phyloP scores from a whole-genome alignment of 2,113 vertebrate genomes.

The Cyanoliseus patagonus region DNA sequence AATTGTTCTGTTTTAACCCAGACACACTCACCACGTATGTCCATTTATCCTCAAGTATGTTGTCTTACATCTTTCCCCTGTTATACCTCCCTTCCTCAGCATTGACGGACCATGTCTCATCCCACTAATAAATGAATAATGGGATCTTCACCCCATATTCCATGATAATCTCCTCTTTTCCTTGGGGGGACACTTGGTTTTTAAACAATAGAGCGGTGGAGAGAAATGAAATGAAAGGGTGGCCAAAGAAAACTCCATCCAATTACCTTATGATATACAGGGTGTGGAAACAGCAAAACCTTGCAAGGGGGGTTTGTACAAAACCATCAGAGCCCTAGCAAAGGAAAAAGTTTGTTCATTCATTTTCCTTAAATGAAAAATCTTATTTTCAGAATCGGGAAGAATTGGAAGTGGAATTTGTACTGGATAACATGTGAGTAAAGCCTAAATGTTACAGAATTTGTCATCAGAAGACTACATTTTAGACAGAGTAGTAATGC shows the following conservation, averaged over 20 bases:
- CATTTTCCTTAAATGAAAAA: not conserved
- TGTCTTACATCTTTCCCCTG: not conserved
- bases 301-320: not conserved
- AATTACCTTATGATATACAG: not conserved
- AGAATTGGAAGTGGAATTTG: constrained; percentile 67
- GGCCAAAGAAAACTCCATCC: not conserved
- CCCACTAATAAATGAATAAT: not conserved
- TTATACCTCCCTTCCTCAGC: not conserved
- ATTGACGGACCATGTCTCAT: not conserved
- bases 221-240: not conserved
- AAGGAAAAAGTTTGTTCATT: not conserved
- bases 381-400: constrained; percentile 49
- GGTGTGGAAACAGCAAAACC: not conserved
- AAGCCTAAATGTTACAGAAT: not conserved
- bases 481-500: not conserved
- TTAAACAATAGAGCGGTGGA: not conserved
- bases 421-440: constrained; percentile 64
- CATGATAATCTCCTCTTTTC: not conserved
- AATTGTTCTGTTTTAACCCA: not conserved
- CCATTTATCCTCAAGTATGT: not conserved
- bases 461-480: not conserved
- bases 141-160: not conserved
- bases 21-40: not conserved
- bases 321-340: not conserved
- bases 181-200: not conserved